Percentiles rank a stretch among this genome's conserved stretches.
These are phyloP conservation scores for Heterodera schachtii DNA, from an alignment of 1,140 invertebrate species.

Conservation along the genomic window DNA sequence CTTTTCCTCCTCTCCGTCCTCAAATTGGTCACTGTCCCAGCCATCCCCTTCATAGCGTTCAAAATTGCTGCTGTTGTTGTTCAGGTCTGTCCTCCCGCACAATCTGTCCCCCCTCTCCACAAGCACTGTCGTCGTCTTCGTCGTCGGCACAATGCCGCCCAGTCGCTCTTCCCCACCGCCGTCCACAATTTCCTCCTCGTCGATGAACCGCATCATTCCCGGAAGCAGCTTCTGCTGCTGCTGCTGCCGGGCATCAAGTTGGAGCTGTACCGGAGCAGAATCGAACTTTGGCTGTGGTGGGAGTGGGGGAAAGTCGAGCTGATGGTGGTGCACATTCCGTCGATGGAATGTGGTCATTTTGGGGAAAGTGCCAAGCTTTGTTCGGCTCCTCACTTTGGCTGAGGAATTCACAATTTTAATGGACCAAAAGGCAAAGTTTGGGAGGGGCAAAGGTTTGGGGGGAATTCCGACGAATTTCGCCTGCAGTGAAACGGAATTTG, in stretches of 20 bases:
- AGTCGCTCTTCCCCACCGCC: not conserved
- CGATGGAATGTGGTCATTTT: slow-evolving; percentile 11
- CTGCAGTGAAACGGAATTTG: not conserved
- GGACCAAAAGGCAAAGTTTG: not conserved
- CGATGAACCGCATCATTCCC: slow-evolving; percentile 12
- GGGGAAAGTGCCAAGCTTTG: not conserved
- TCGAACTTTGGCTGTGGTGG: not conserved
- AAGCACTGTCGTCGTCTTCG: not conserved
- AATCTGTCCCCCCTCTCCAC: not conserved
- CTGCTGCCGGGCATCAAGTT: not conserved
- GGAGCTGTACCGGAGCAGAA: not conserved
- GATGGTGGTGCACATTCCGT: not conserved
- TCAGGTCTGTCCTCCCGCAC: not conserved
- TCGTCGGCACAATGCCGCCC: not conserved
- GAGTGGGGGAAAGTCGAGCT: not conserved
- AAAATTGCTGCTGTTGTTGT: not conserved
- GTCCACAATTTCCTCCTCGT: slow-evolving; percentile 2
- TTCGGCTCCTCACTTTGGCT: slow-evolving; percentile 6
- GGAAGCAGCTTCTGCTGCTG: not conserved
- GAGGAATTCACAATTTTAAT: not conserved
- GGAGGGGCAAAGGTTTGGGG: not conserved
- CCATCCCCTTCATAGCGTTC: not conserved
- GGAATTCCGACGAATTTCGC: not conserved
- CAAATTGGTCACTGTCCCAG: not conserved
- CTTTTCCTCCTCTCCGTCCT: not conserved